Percentiles rank a stretch among this genome's conserved stretches.
These are phyloP conservation scores for Mactromeris polynyma DNA, from an alignment of 2,888 invertebrate species.

Conservation along the genomic window DNA sequence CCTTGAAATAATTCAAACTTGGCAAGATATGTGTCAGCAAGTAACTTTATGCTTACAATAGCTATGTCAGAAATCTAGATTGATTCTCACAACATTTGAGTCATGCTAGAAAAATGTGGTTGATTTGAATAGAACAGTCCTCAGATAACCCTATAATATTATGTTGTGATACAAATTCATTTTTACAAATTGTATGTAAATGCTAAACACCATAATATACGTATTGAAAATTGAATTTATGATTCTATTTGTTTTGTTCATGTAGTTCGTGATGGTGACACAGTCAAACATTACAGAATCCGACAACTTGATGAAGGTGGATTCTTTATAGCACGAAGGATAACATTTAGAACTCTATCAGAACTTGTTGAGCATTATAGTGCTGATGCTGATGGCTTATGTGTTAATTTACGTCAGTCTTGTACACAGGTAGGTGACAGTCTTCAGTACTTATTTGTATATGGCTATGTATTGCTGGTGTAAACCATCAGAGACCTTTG, in stretches of 20 bases:
- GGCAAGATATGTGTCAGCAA: too few species aligned
- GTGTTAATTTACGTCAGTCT: slow-evolving; percentile 93
- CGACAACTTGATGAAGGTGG: slow-evolving; percentile 99
- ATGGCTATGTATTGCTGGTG: background rate
- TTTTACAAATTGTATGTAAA: too few species aligned
- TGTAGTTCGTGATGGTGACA: slow-evolving; percentile 98
- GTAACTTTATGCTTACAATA: too few species aligned
- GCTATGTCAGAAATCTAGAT: too few species aligned
- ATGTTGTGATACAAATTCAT: too few species aligned
- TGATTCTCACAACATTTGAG: too few species aligned
- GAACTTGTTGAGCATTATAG: slow-evolving; percentile 99
- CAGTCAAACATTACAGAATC: slow-evolving; percentile 99
- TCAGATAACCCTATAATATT: too few species aligned
- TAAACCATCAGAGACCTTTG: background rate
- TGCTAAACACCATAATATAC: too few species aligned
- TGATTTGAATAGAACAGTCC: too few species aligned
- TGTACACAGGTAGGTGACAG: slow-evolving; percentile 86
- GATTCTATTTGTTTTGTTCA: background rate
- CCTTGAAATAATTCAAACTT: too few species aligned
- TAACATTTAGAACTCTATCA: slow-evolving; percentile 98
- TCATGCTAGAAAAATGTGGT: too few species aligned
- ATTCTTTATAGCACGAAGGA: slow-evolving; percentile 99
- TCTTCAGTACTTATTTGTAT: background rate
- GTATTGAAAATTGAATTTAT: background rate
- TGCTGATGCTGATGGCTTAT: slow-evolving; percentile 98